Evolutionary conservation across 2,113 vertebrate species (phyloP), one percentile per base, ranked within the genome.

Genomic region (Mola mola): DNA sequence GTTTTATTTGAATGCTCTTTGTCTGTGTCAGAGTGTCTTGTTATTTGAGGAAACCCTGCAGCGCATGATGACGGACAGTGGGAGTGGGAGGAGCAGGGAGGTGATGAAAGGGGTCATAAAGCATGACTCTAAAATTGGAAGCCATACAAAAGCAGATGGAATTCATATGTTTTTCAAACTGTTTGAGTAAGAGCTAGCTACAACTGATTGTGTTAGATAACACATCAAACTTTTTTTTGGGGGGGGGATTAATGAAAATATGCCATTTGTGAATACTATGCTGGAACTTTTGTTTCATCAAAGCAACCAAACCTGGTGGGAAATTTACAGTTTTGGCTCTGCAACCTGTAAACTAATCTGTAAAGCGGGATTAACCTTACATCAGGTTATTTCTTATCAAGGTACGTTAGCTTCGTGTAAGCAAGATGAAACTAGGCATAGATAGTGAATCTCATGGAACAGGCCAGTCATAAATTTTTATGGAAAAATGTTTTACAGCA

Each of bases 21-120:
- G 36, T 15, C 24, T 12, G 5, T 43, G 21, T 15, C 40, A 25
- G 15, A 19, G 3, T 2, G 8, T 52, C 25, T 42, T 52, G 19
- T n/a, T n/a, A n/a, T n/a, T n/a, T 49, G 20, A 44, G 16, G 48
- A 64, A 52, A 44, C 31, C 62, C 29, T 66, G 62, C 22, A 66
- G 50, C 31, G 13, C 3, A n/a, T 9, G 29, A 21, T 48, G 20
- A 50, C 36, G 46, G 42, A 50, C 40, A 49, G 22, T 63, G 22
- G 36, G 7, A 42, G 50, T 42, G 53, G 53, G 52, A 65, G n/a
- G n/a, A n/a, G n/a, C n/a, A n/a, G n/a, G 47, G 46, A 59, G 21
- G 46, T 37, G 28, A 51, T 60, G 38, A 36, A 59, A 59, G 59
- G n/a, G 36, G 21, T 57, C 28, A 49, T 63, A 36, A 57, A 22